Conservation (phyloP, 2,888 invertebrate species). For the Drosophila barbarae region DNA sequence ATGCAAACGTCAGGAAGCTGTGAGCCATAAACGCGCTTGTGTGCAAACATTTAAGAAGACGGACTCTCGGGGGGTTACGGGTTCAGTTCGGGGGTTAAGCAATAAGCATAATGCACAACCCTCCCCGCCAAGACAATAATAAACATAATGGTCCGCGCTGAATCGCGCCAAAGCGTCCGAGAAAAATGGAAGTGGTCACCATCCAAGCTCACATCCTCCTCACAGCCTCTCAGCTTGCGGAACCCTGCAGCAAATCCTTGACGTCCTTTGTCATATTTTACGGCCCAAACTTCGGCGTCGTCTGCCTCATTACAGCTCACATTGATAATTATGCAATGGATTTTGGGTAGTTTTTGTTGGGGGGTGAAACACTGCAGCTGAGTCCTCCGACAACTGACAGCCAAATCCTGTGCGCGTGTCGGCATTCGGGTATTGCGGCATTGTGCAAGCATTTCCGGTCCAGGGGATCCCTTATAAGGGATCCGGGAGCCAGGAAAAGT, state of each 20-base stretch:
- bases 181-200: constrained; percentile 40
- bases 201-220: constrained; percentile 33
- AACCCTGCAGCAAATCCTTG: constrained; percentile 48
- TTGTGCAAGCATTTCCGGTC: constrained; percentile 66
- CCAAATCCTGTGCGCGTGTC: constrained; percentile 69
- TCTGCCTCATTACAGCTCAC: constrained; percentile 61
- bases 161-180: constrained; percentile 56
- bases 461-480: constrained; percentile 14
- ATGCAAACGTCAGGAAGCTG: constrained; percentile 69
- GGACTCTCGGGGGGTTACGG: constrained; percentile 18
- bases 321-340: constrained; percentile 69
- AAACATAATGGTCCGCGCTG: constrained; percentile 63
- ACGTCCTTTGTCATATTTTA: constrained; percentile 63
- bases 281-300: constrained; percentile 28
- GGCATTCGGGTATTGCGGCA: constrained; percentile 70
- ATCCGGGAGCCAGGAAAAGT: constrained; percentile 29
- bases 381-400: constrained; percentile 46
- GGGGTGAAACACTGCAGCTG: constrained; percentile 34
- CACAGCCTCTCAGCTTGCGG: neutral
- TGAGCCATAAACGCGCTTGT: constrained; percentile 71
- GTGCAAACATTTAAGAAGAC: constrained; percentile 66
- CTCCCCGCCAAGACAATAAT: constrained; percentile 60
- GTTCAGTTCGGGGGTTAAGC: constrained; percentile 41
- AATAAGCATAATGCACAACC: constrained; percentile 68
- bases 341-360: neutral